Evolutionary conservation across 1,140 invertebrate genomes (phyloP), one percentile per base, ranked within the genome.

Genomic region (Parasteatoda tepidariorum): DNA sequence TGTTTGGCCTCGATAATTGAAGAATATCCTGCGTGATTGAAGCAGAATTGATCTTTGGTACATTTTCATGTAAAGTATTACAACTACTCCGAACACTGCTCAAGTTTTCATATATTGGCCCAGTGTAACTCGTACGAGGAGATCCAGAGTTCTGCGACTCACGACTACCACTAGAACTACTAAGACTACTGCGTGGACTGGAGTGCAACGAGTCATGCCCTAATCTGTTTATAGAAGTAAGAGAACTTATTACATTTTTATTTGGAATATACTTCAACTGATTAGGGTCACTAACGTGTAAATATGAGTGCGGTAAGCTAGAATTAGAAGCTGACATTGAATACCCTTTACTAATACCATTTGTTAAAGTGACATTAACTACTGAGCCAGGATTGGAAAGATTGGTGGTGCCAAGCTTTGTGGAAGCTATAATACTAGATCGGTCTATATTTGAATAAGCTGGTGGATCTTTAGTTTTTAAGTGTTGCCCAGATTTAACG

Each of bases 71-170:
- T 85, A 90, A 90, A 28, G 86, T 88, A 70, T 88, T 93, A 91
- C 86, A 92, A 85, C 84, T 33, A 85, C 83, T 66, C 86, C 86
- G 76, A 86, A 86, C 84, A 33, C 11, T 82, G 34, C 89, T 88
- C 55, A 95, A 91, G 88, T 95, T 95, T 88, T 95, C 94, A 88
- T 95, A 95, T 28, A 95, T 92, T 33, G 92, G 93, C 18, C 84
- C 87, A 18, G 87, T 88, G 48, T 91, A 85, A 85, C 90, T 91
- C 11, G 90, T 90, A 86, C 92, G 89, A 75, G 92, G 92, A 11
- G 84, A 85, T 88, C 92, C 93, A 28, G 88, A 90, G 84, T 88
- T 88, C 71, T 92, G 91, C 26, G 92, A 90, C 86, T 90, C 92
- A 85, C 92, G 91, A 9, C 76, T 79, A 3, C 76, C 76, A 74